Conservation (phyloP, 2,113 vertebrate genomes). For the Phylloscopus trochilus region DNA sequence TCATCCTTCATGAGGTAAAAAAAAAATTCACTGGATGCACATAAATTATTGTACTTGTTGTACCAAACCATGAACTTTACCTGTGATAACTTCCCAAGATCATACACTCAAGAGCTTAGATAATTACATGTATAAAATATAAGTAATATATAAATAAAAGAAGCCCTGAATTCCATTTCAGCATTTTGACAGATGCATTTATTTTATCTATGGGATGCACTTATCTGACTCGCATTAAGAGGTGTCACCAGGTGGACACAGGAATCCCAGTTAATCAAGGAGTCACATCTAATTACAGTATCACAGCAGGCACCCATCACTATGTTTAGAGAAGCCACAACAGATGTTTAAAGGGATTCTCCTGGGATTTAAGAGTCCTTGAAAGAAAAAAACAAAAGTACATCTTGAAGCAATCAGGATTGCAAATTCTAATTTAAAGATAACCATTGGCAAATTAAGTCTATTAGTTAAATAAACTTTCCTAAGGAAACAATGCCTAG, state of each 20-base stretch:
- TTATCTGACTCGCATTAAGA: not conserved
- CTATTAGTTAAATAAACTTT: slow-evolving; percentile 43
- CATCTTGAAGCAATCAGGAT: slow-evolving; percentile 64
- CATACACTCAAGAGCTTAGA: not conserved
- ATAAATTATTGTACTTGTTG: not conserved
- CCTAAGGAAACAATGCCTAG: not conserved
- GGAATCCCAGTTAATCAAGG: not conserved
- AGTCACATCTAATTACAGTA: not conserved
- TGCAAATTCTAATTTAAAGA: slow-evolving; percentile 47
- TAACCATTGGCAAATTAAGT: slow-evolving; percentile 38
- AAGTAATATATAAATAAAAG: not conserved
- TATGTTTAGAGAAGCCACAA: not conserved
- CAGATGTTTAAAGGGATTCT: slow-evolving; percentile 40
- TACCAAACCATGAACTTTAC: not conserved
- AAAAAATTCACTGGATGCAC: not conserved
- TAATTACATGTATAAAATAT: not conserved
- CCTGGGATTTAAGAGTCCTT: slow-evolving; percentile 15
- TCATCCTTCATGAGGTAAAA: not conserved
- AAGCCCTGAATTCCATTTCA: not conserved
- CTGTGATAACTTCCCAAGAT: not conserved
- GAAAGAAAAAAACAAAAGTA: not conserved
- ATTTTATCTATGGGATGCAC: not conserved
- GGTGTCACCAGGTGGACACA: not conserved
- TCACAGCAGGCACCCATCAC: not conserved
- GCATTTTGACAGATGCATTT: not conserved